phyloP scores from a whole-genome alignment of 1,140 invertebrate genomes.

The Pseudachorutes palmiensis region DNA sequence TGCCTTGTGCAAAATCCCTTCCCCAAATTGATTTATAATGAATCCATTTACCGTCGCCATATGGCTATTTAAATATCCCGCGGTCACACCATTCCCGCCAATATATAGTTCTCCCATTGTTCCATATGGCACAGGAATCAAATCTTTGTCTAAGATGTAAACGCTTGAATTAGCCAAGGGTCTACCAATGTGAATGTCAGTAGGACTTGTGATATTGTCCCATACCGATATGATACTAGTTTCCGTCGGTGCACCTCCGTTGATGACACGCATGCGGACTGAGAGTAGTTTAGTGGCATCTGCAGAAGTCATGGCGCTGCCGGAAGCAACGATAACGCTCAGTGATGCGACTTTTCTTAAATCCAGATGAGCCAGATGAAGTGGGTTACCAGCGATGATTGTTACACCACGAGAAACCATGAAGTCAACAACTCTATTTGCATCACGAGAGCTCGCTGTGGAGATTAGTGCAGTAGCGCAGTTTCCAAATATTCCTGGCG shows the following conservation, averaged over 20 bases:
- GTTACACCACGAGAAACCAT: background rate
- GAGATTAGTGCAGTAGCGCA: background rate
- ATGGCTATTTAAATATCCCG: conserved; percentile 1
- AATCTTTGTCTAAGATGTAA: conserved; percentile 2
- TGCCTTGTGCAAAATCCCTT: background rate
- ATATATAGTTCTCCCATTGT: background rate
- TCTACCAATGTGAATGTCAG: background rate
- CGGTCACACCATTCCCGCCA: background rate
- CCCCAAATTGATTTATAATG: background rate
- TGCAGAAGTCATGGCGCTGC: background rate
- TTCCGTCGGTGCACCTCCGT: background rate
- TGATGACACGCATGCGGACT: background rate
- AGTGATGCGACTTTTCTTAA: background rate
- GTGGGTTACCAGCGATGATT: background rate
- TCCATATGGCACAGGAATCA: background rate
- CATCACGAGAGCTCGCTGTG: background rate
- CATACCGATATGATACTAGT: background rate
- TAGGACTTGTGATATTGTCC: background rate
- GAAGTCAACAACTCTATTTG: background rate
- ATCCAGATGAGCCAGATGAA: background rate
- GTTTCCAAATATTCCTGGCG: background rate
- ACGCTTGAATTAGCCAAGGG: background rate
- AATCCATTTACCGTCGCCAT: background rate
- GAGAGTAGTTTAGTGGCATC: background rate
- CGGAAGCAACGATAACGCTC: background rate